Base-by-base conservation (phyloP, 2,888 invertebrate species). In the Drosophila acutilabella region DNA sequence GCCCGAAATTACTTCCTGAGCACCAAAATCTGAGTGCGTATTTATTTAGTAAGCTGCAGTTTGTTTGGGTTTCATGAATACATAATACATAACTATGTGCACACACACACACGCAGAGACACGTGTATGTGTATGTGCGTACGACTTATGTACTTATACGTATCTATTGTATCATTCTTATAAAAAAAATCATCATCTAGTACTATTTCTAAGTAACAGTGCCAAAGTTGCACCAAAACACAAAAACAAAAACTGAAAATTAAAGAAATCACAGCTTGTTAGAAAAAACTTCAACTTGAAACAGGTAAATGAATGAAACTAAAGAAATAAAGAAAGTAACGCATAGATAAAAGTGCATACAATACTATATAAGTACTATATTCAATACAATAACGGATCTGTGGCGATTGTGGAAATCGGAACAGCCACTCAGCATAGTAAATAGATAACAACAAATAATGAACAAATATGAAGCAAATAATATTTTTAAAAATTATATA, bases 31-130 rank as follows among this genome's bases (percentile, higher is more conserved):
- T 45, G 47, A 50, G 13, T 50, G 30, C 48, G 23, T 50, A 50
- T 57, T 51, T 75, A 26, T 56, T 75, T 75, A 71, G 51, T 86
- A 77, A 76, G 80, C 81, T 83, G 67, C 87, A 83, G 87, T 87
- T 81, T 78, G 60, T 87, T 81, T 87, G 81, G 84, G 81, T 87
- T 81, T 87, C 75, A 76, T 74, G 30, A 74, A 14, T 60, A 62
- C 57, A 65, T 64, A 33, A 65, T 64, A 26, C 52, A 40, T 56
- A 41, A 16, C 53, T 13, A 53, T 54, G 41, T 52, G 10, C 33
- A 38, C 10, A 45, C 16, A 47, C 48, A n/a, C n/a, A n/a, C n/a
- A n/a, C n/a, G n/a, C n/a, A n/a, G n/a, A n/a, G n/a, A n/a, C n/a
- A 30, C 18, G 14, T 20, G 20, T 20, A 4, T 20, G 23, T 57